Base-by-base conservation (phyloP, 2,888 invertebrate genomes). In the Agelastica alni region DNA sequence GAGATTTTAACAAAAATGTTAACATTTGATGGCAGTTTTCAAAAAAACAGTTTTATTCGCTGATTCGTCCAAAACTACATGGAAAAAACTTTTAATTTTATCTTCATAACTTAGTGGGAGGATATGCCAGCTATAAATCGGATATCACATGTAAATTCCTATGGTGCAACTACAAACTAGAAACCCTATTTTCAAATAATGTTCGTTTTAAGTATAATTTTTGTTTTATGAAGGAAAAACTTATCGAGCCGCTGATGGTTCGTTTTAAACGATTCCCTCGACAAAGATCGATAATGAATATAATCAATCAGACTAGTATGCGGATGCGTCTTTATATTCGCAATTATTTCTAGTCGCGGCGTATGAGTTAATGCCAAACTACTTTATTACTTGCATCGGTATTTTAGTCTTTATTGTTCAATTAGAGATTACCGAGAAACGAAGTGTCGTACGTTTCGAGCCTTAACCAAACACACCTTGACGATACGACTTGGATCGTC, bases 391-490 rank as follows among this genome's bases (percentile, higher is more conserved):
- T 14, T 14, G 7, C 6, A 26, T 9, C 9, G 26, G 26, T 3
- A 26, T 26, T 26, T 26, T 26, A 26, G 26, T 9, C 4, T 14
- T 34, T 7, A 6, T 34, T 34, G 5, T 7, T 6, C 16, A 2
- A 14, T 3, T 34, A 7, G 14, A 34, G 13, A 17, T 17, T 36
- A 36, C n/a, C 2, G 36, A 36, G 17, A 14, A 36, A 17, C 17
- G 9, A 3, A 14, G 9, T 4, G 36, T 36, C 13, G 6, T 10
- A 3, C 7, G 9, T 16, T 31, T 13, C 9, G 13, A 1, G 12
- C 9, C n/a, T 36, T 17, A n/a, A 36, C 36, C 17, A 36, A 9
- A 16, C 36, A 36, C 36, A 36, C 36, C 36, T 36, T n/a, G n/a
- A n/a, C n/a, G n/a, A n/a, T n/a, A n/a, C n/a, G n/a, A n/a, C n/a